A percentile compares a stretch with the other conserved stretches of the same genome.
Conservation (phyloP, 92 coral and sea anemone species). For the Epizoanthus ramosus region DNA sequence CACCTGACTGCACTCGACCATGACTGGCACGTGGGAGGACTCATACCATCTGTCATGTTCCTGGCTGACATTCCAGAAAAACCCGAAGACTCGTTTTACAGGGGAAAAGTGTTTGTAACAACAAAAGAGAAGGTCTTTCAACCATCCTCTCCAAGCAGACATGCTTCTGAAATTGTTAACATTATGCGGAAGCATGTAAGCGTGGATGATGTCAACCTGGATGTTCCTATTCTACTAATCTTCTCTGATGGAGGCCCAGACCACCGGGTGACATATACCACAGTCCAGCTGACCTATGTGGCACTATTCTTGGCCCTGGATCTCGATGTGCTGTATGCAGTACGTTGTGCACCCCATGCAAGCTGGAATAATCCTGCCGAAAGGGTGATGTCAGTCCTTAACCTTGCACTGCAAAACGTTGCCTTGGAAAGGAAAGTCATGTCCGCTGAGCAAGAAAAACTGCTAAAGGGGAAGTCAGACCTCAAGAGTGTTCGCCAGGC, state of each 20-base stretch:
- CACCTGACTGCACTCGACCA: slow-evolving; percentile 9
- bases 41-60: slow-evolving; percentile 2
- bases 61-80: slow-evolving; percentile 15
- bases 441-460: background rate
- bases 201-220: slow-evolving; percentile 9
- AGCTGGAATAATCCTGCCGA: slow-evolving; percentile 40
- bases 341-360: slow-evolving; percentile 16
- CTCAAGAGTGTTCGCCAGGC: background rate
- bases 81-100: slow-evolving; percentile 6
- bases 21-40: slow-evolving; percentile 33
- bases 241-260: slow-evolving; percentile 22
- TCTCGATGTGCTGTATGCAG: slow-evolving; percentile 2
- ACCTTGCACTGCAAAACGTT: slow-evolving; percentile 32
- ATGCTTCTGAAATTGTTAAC: slow-evolving; percentile 8
- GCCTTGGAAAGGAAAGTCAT: slow-evolving; percentile 7
- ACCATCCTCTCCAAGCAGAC: slow-evolving; percentile 5
- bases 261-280: slow-evolving; percentile 8
- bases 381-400: slow-evolving; percentile 13
- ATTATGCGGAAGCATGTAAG: slow-evolving; percentile 16
- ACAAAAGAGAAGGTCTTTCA: slow-evolving; percentile 7
- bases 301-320: slow-evolving; percentile 22
- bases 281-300: slow-evolving; percentile 17
- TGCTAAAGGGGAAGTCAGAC: slow-evolving; percentile 1
- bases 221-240: slow-evolving; percentile 7
- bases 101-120: slow-evolving; percentile 14